Conservation (phyloP, 2,888 invertebrate genomes). For the Conomelus anceps region DNA sequence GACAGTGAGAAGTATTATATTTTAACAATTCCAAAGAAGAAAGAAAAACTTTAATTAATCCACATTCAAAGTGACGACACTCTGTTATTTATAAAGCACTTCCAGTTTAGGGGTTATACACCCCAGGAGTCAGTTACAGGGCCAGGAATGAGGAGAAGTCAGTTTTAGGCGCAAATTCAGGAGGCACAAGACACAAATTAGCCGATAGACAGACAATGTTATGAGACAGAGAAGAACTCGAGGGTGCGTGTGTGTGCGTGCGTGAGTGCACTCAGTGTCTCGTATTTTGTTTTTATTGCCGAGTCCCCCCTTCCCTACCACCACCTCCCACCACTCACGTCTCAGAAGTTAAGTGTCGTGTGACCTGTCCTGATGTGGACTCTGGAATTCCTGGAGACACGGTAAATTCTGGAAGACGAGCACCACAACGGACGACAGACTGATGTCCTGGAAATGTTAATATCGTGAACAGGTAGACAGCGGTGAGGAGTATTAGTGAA, state of each 20-base stretch:
- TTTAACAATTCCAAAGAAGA: not conserved
- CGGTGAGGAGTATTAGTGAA: too few species aligned
- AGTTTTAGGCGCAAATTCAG: not conserved
- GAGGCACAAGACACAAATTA: not conserved
- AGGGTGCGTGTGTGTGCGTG: not conserved
- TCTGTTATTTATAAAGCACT: not conserved
- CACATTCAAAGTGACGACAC: not conserved
- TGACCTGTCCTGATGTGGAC: too few species aligned
- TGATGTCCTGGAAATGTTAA: not conserved
- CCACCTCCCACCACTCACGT: not conserved
- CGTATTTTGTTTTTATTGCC: not conserved
- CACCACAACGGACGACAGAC: not conserved
- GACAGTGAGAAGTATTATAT: not conserved
- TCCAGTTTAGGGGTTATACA: too few species aligned
- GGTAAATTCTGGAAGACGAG: not conserved
- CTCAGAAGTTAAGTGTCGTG: not conserved
- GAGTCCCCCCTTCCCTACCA: not conserved
- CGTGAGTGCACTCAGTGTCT: not conserved
- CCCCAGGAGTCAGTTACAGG: not conserved
- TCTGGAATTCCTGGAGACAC: not conserved
- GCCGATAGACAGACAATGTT: not conserved
- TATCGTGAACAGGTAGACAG: too few species aligned
- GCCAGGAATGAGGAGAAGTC: not conserved
- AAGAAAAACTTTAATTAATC: not conserved
- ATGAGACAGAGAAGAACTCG: not conserved